These are phyloP conservation scores for Anguilla pacifica DNA, from an alignment of 2,797 vertebrate genomes.

Conservation along the genomic window DNA sequence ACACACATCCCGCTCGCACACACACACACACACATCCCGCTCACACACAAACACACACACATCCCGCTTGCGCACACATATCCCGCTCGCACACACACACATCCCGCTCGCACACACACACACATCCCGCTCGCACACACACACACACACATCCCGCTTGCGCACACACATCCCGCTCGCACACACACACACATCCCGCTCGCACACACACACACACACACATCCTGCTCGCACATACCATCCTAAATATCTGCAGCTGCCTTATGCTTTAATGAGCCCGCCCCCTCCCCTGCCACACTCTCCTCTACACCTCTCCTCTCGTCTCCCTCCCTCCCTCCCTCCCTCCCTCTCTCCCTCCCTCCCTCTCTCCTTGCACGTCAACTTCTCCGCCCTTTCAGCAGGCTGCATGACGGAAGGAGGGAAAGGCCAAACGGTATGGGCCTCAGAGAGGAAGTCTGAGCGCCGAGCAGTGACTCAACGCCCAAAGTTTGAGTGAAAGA, in stretches of 20 bases:
- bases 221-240: conserved; percentile 46
- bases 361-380: background rate
- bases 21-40: too few species aligned
- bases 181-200: too few species aligned
- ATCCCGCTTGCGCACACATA: conserved; percentile 28
- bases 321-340: background rate
- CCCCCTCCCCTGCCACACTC: conserved; percentile 26
- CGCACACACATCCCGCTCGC: too few species aligned
- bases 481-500: conserved; percentile 50
- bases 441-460: conserved; percentile 51
- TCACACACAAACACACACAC: too few species aligned
- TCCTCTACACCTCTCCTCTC: background rate
- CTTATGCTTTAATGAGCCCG: conserved; percentile 14
- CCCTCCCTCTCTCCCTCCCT: background rate
- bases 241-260: conserved; percentile 23
- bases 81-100: too few species aligned
- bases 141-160: too few species aligned
- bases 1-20: too few species aligned
- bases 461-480: conserved; percentile 57
- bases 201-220: conserved; percentile 38
- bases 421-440: conserved; percentile 58
- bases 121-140: too few species aligned
- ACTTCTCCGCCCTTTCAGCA: conserved; percentile 26
- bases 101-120: too few species aligned
- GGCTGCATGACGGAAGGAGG: background rate